phyloP scores from a whole-genome alignment of 1,140 invertebrate genomes.

The Ectropis grisescens region DNA sequence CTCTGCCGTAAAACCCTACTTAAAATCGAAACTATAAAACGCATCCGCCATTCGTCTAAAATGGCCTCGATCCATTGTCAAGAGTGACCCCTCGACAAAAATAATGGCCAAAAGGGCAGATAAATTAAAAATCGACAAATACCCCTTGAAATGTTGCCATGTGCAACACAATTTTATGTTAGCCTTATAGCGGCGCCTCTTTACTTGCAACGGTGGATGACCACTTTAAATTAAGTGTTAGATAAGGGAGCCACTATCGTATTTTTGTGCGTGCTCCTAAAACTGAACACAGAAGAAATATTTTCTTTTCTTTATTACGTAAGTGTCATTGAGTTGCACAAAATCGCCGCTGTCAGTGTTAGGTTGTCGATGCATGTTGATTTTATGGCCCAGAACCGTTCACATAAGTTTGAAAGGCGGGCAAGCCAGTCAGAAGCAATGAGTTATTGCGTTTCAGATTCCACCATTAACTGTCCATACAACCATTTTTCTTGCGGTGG shows the following conservation, averaged over 20 bases:
- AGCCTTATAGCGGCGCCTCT: conserved; percentile 3
- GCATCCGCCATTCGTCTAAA: conserved; percentile 36
- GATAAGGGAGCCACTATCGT: no score
- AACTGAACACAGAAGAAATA: no score
- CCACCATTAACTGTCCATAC: conserved; percentile 4
- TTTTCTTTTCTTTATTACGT: no score
- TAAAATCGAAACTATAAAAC: conserved; percentile 30
- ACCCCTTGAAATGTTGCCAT: conserved; percentile 40
- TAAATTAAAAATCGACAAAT: conserved; percentile 67
- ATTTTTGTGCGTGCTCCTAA: no score
- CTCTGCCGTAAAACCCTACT: no score
- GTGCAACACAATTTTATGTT: conserved; percentile 15
- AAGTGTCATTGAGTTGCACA: no score
- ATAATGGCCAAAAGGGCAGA: conserved; percentile 55
- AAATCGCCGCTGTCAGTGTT: conserved; percentile 4
- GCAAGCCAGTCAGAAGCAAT: no score
- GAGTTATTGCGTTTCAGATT: no score
- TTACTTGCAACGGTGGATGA: no score
- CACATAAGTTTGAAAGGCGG: no score
- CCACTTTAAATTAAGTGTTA: no score
- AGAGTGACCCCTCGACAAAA: conserved; percentile 53
- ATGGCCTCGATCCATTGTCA: conserved; percentile 26
- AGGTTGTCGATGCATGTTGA: not conserved
- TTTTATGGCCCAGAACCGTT: no score
- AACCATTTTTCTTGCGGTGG: conserved; percentile 4